Base-by-base conservation (phyloP, 2,888 invertebrate genomes). In the Euphydryas editha region DNA sequence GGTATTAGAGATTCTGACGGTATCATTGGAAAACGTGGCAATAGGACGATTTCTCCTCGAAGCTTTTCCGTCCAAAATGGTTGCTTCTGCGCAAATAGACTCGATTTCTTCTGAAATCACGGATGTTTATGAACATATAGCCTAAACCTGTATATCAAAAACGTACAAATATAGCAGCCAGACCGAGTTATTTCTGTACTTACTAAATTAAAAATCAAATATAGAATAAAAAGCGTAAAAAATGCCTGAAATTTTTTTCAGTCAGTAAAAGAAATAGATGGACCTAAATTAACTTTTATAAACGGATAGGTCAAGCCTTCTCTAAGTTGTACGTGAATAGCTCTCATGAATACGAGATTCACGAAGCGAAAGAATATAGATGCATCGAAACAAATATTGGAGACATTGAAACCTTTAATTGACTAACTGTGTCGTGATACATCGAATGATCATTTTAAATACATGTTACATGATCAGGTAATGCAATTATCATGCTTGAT, bases 221-320 rank as follows among this genome's bases (percentile, higher is more conserved):
- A 24, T 4, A 24, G 24, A 24, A 24, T 24, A 6, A 24, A 24
- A 24, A 24, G 24, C 24, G n/a, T n/a, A n/a, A n/a, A n/a, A n/a
- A 20, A 21, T 4, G 20, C 13, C 10, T 24, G 18, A 15, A 21
- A 13, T 13, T 1, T 15, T 20, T 49, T 49, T 49, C 11, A 21
- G 47, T 11, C 20, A 49, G 13, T 20, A 44, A 20, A 49, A 42
- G 18, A 63, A 58, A 42, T 15, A 24, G 18, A 18, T 15, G 46
- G 21, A 63, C 49, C 49, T 30, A 49, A 21, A 63, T 57, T 49
- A 57, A 37, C 57, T 39, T 49, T 64, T 59, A 51, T 54, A 58
- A 59, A 59, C 20, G 59, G 64, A 54, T 64, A 64, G 54, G 64
- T 65, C 59, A 65, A 59, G 64, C 36, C 36, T 21, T 59, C 64